phyloP scores from a whole-genome alignment of 2,113 vertebrate species.

The Periophthalmodon schlosseri region DNA sequence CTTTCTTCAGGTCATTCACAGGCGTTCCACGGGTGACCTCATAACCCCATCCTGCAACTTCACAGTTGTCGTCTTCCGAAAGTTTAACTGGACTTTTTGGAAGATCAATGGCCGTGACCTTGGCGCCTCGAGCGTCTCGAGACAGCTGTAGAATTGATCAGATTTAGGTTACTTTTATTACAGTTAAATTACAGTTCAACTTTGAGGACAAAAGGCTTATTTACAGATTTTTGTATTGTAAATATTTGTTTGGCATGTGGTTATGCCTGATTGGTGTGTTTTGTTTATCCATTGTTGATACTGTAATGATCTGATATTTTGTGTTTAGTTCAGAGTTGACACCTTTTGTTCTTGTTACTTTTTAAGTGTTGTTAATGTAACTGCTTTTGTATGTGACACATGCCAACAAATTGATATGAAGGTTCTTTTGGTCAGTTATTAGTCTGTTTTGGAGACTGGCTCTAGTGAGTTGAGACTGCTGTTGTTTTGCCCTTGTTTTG shows the following conservation, averaged over 20 bases:
- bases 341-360: no score
- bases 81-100: slow-evolving; percentile 2
- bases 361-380: no score
- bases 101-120: slow-evolving; percentile 31
- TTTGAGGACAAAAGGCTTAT: neutral
- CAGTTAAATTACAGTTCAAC: neutral
- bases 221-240: neutral
- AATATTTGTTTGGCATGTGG: neutral
- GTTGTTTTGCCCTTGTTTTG: no score
- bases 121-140: slow-evolving; percentile 29
- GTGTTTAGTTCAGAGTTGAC: no score
- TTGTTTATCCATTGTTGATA: neutral
- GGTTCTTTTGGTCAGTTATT: no score
- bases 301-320: no score
- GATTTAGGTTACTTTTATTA: neutral
- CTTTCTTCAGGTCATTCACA: slow-evolving; percentile 15
- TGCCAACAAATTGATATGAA: no score
- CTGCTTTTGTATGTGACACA: no score
- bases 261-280: neutral
- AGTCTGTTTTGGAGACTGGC: no score
- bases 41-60: slow-evolving; percentile 70
- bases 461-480: no score
- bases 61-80: slow-evolving; percentile 33
- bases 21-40: neutral
- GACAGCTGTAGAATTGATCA: slow-evolving; percentile 39